Percentiles rank a stretch among this genome's conserved stretches.
Evolutionary conservation across 92 coral and sea anemone genomes (phyloP).

Genomic region (Paramuricea clavata): DNA sequence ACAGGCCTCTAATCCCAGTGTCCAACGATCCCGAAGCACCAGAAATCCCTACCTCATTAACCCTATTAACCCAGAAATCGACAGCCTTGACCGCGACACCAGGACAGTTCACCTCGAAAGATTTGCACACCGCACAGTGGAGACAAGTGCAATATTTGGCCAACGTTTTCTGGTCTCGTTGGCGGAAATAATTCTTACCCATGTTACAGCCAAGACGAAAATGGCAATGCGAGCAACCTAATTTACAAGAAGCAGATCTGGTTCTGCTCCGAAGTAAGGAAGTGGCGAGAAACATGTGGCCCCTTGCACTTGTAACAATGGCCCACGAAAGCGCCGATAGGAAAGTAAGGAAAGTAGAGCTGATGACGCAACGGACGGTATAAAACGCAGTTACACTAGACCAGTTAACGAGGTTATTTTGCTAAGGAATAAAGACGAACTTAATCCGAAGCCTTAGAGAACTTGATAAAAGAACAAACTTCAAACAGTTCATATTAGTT

Average conservation of each 20-base stretch:
- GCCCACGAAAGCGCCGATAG: too few species aligned
- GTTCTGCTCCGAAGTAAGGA: not conserved
- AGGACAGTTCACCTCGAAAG: not conserved
- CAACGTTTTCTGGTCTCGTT: not conserved
- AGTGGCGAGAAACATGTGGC: not conserved
- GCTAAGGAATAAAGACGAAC: not conserved
- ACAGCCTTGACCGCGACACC: not conserved
- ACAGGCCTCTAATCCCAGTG: not conserved
- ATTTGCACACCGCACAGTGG: not conserved
- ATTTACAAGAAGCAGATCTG: not conserved
- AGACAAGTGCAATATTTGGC: not conserved
- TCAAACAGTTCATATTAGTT: too few species aligned
- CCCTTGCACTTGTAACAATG: too few species aligned
- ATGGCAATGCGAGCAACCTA: not conserved
- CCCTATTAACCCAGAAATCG: not conserved
- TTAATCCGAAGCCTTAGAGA: not conserved
- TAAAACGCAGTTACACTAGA: constrained; percentile 18
- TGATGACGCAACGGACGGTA: not conserved
- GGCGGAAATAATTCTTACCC: not conserved
- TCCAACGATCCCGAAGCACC: not conserved
- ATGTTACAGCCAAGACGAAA: not conserved
- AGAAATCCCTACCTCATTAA: not conserved
- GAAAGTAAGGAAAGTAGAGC: too few species aligned
- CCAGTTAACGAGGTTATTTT: constrained; percentile 55
- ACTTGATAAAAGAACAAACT: not conserved